A percentile compares a stretch with the other conserved stretches of the same genome.
Evolutionary conservation across 2,113 vertebrate genomes (phyloP).

Genomic region (Aptenodytes forsteri): DNA sequence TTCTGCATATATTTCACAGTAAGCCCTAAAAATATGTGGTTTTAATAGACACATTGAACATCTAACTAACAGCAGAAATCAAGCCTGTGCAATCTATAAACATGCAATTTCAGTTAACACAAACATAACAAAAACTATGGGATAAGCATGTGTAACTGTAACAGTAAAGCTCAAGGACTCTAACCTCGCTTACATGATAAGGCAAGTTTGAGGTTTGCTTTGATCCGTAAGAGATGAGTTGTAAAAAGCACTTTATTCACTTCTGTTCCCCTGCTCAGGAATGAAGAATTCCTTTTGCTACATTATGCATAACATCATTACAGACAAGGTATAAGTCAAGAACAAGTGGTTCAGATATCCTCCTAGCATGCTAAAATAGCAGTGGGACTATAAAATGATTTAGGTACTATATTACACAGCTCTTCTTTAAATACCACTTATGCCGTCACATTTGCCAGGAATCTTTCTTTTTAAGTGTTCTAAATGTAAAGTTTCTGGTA

Average conservation of each 20-base stretch:
- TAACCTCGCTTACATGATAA: conserved; percentile 41
- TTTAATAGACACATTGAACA: neutral
- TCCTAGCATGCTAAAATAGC: conserved; percentile 63
- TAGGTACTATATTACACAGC: conserved; percentile 50
- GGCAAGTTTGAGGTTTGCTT: conserved; percentile 49
- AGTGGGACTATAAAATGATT: conserved; percentile 61
- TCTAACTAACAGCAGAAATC: neutral
- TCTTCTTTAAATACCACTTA: conserved; percentile 64
- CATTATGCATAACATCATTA: conserved; percentile 77
- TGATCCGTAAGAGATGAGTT: conserved; percentile 68
- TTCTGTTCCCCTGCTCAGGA: conserved; percentile 49
- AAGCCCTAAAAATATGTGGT: neutral
- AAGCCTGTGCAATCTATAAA: neutral
- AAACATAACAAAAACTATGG: neutral
- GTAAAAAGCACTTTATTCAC: conserved; percentile 51
- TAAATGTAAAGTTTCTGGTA: conserved; percentile 62
- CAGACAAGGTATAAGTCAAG: conserved; percentile 64
- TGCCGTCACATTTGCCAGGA: conserved; percentile 3
- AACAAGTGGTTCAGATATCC: conserved; percentile 62
- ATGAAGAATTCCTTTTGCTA: conserved; percentile 72
- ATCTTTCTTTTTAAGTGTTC: conserved; percentile 61
- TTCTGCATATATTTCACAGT: neutral
- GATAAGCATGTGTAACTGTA: conserved; percentile 32
- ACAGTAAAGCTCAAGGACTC: neutral
- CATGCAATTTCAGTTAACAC: neutral